Evolutionary conservation across 2,888 invertebrate species (phyloP).

Genomic region (Oxycera nigricornis): DNA sequence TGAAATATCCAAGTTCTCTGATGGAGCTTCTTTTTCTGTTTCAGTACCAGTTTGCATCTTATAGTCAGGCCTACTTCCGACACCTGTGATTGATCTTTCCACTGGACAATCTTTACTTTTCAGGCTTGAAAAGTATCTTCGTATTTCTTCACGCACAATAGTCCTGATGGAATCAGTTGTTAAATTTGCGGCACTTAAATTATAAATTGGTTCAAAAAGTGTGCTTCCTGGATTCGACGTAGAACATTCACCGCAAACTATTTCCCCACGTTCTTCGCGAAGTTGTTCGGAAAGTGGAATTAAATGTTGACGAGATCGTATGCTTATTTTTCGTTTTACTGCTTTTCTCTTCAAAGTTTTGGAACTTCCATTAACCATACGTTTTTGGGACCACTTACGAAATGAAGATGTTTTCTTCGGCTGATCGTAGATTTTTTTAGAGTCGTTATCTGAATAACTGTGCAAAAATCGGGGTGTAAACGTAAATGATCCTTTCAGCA

Average conservation of each 20-base stretch:
- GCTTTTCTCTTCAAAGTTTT: background rate
- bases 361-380: background rate
- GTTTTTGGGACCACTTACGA: background rate
- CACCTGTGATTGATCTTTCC: too few relatives aligned
- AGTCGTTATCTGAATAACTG: background rate
- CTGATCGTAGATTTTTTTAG: background rate
- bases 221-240: background rate
- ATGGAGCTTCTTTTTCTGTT: background rate
- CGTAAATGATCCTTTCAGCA: background rate
- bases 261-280: conserved; percentile 6
- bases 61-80: background rate
- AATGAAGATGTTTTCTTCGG: background rate
- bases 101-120: too few relatives aligned
- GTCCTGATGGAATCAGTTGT: background rate
- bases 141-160: conserved; percentile 1
- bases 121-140: background rate
- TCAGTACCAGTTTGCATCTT: background rate
- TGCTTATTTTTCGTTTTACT: conserved; percentile 11
- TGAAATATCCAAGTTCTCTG: background rate
- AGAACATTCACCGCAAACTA: background rate
- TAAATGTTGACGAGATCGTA: conserved; percentile 5
- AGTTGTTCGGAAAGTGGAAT: conserved; percentile 8
- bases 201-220: background rate
- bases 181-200: background rate
- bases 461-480: conserved; percentile 9